phyloP scores from a whole-genome alignment of 2,888 invertebrate genomes.

The Apoda limacodes region DNA sequence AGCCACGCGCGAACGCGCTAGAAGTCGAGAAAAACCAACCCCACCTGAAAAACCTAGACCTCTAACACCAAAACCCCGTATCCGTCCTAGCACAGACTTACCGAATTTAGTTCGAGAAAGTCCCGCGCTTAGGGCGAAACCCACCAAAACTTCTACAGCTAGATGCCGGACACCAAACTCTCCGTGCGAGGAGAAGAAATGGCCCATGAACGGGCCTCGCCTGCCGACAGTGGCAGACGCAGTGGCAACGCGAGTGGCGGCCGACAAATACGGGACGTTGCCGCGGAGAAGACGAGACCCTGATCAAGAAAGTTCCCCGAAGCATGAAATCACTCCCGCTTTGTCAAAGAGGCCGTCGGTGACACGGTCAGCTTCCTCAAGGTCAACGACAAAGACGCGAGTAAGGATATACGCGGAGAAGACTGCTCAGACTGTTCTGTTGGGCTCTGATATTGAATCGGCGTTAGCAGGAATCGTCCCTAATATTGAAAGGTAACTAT shows the following conservation, averaged over 20 bases:
- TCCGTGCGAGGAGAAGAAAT: constrained; percentile 78
- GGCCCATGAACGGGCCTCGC: constrained; percentile 70
- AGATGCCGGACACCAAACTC: constrained; percentile 72
- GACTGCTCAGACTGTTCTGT: constrained; percentile 80
- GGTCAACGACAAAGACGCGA: constrained; percentile 46
- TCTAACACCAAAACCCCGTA: constrained; percentile 57
- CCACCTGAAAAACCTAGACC: constrained; percentile 59
- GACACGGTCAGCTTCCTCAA: constrained; percentile 47
- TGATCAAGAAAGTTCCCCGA: constrained; percentile 68
- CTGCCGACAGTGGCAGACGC: constrained; percentile 39
- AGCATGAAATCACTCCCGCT: constrained; percentile 47
- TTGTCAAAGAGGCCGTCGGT: constrained; percentile 48
- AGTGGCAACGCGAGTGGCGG: constrained; percentile 53
- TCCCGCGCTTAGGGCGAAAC: constrained; percentile 53
- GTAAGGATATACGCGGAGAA: constrained; percentile 85
- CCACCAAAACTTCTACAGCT: constrained; percentile 67
- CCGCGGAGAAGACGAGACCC: constrained; percentile 79
- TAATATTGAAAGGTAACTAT: constrained; percentile 52
- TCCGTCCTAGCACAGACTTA: constrained; percentile 62
- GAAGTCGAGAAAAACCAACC: constrained; percentile 70
- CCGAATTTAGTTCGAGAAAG: constrained; percentile 64
- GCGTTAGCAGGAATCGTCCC: constrained; percentile 74
- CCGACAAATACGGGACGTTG: constrained; percentile 83
- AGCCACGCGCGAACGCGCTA: constrained; percentile 68
- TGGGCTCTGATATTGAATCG: constrained; percentile 78